phyloP scores from a whole-genome alignment of 2,113 vertebrate species.

The Marmota flaviventris region DNA sequence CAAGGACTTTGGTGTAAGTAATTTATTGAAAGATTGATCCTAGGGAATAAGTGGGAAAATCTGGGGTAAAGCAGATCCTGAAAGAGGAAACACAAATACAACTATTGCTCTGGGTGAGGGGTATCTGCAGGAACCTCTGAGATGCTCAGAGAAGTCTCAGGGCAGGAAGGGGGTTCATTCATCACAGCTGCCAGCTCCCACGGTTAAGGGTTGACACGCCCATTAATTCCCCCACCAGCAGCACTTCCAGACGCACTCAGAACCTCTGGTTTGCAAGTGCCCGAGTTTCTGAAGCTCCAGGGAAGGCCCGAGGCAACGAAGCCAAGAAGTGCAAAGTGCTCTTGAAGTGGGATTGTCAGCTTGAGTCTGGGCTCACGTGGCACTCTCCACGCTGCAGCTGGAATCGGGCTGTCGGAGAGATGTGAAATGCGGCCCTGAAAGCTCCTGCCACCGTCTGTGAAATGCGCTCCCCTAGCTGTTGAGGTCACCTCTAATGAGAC shows the following conservation, averaged over 20 bases:
- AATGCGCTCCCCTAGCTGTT: accelerated
- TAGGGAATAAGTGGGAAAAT: background rate
- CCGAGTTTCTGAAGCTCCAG: background rate
- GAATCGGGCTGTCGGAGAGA: accelerated
- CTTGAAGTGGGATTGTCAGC: background rate
- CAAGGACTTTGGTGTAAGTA: background rate
- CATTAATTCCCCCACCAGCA: background rate
- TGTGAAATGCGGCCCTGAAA: background rate
- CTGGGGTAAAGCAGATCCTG: background rate
- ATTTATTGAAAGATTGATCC: background rate
- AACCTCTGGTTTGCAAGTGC: background rate
- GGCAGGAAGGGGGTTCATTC: background rate
- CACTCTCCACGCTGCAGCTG: background rate
- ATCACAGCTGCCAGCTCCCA: background rate
- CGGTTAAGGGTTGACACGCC: background rate
- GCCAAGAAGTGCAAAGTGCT: background rate
- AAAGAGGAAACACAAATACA: background rate
- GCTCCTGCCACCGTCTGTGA: background rate
- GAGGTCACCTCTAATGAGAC: accelerated
- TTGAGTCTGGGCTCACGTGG: background rate
- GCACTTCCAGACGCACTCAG: background rate
- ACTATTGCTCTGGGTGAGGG: background rate
- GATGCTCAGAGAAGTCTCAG: background rate
- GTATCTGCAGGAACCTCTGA: background rate
- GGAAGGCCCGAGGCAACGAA: background rate